Percentiles rank a stretch among this genome's conserved stretches.
Conservation (phyloP, 2,113 vertebrate species). For the Tursiops truncatus region DNA sequence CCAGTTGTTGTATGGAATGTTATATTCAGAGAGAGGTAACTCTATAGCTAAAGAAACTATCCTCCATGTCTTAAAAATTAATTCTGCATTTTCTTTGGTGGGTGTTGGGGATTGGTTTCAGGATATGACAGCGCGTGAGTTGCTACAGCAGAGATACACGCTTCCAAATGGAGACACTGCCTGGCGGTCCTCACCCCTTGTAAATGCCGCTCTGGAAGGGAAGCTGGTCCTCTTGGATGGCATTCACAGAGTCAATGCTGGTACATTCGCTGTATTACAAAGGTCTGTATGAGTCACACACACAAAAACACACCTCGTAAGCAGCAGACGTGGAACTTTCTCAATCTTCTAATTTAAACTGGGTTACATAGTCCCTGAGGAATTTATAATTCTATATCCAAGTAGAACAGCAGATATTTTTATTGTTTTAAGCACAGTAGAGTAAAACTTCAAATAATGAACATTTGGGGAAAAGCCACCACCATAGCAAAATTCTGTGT, state of each 20-base stretch:
- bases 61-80: not conserved
- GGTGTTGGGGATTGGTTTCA: constrained; percentile 64
- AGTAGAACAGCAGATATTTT: not conserved
- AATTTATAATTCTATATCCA: not conserved
- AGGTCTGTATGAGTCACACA: constrained; percentile 85
- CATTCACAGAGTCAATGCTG: constrained; percentile 94
- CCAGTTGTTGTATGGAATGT: not conserved
- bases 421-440: not conserved
- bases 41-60: not conserved
- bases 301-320: not conserved
- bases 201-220: constrained; percentile 93
- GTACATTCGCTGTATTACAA: constrained; percentile 94
- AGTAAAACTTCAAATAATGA: not conserved
- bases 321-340: not conserved
- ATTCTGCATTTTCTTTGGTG: not conserved
- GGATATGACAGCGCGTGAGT: constrained; percentile 97
- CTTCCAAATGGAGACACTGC: constrained; percentile 96
- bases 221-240: constrained; percentile 95
- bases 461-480: not conserved
- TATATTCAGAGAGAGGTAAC: not conserved
- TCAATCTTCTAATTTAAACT: not conserved
- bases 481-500: not conserved
- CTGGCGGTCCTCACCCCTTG: constrained; percentile 93
- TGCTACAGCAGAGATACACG: constrained; percentile 96
- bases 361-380: not conserved